Evolutionary conservation across 2,113 vertebrate species (phyloP), one percentile per base, ranked within the genome.

Genomic region (Polypterus senegalus): DNA sequence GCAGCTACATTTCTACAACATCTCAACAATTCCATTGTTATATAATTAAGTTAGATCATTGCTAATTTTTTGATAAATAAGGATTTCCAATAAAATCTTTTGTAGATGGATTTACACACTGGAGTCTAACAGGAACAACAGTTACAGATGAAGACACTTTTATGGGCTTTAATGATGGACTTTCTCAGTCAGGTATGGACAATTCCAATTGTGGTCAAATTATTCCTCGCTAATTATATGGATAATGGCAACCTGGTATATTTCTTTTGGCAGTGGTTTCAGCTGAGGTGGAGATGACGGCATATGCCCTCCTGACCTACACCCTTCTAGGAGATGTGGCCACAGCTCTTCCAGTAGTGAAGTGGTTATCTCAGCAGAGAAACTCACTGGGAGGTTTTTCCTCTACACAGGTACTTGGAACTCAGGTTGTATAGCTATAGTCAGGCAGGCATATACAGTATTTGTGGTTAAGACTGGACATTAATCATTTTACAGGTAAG

Each of bases 281-380:
- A 3, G 93, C 91, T 0, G 91, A 96, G 65, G 92, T 96, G 64
- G 93, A 97, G 70, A 94, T 93, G 93, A 94, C 91, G 0, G 92
- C 91, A 8, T 97, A 94, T 0, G 88, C 89, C 48, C 83, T 97
- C 61, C 76, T 96, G 71, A 94, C 93, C 0, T 96, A 92, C 78
- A 89, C 91, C 0, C 77, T 89, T 3, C 74, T 92, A 45, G 92
- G 91, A 1, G 91, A 94, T 0, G 89, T 94, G 74, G 91, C 92
- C 0, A 88, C 90, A 1, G 90, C 93, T 0, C 83, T 94, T 53
- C 91, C 92, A 0, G 89, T 96, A 3, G 93, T 96, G 46, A 94
- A 94, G 72, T 96, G 93, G 92, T 86, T 96, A 49, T 96, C 93
- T 2, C 89, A 94, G 78, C 91, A 94, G 63, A 87, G 90, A 62